Conservation (phyloP, 2,113 vertebrate genomes). For the Elaphurus davidianus region DNA sequence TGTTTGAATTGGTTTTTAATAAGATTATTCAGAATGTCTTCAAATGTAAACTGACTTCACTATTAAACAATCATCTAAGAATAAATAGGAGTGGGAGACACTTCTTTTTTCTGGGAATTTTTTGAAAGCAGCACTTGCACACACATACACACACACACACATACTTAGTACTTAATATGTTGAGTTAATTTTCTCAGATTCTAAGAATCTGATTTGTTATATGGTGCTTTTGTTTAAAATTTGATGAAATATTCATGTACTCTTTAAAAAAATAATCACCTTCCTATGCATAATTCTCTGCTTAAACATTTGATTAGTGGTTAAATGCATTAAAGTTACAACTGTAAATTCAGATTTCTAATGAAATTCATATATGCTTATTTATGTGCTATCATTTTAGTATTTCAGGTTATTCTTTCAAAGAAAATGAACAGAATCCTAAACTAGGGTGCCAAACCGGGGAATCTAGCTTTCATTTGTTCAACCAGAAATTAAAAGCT, state of each 20-base stretch:
- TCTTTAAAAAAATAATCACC: neutral
- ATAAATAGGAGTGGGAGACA: constrained; percentile 22
- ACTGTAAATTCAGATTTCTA: constrained; percentile 12
- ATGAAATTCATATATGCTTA: constrained; percentile 4
- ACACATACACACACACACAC: neutral
- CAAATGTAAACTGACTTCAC: constrained; percentile 60
- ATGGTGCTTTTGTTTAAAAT: constrained; percentile 26
- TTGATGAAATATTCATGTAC: neutral
- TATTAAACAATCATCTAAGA: constrained; percentile 50
- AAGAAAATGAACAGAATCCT: constrained; percentile 1
- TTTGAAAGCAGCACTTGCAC: constrained; percentile 10
- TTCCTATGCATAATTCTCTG: neutral
- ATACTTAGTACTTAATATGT: neutral
- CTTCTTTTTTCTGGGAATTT: constrained; percentile 2
- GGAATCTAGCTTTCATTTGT: neutral
- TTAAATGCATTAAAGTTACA: constrained; percentile 11
- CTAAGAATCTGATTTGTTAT: constrained; percentile 20
- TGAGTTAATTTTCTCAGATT: constrained; percentile 33
- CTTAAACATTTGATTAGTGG: neutral
- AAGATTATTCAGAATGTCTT: constrained; percentile 51
- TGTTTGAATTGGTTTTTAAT: constrained; percentile 60
- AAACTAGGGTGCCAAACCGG: neutral
- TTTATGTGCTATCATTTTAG: neutral
- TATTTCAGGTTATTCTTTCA: constrained; percentile 18
- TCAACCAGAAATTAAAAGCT: neutral